Evolutionary conservation across 2,113 vertebrate species (phyloP), one percentile per base, ranked within the genome.

Genomic region (Nesogale talazaci): DNA sequence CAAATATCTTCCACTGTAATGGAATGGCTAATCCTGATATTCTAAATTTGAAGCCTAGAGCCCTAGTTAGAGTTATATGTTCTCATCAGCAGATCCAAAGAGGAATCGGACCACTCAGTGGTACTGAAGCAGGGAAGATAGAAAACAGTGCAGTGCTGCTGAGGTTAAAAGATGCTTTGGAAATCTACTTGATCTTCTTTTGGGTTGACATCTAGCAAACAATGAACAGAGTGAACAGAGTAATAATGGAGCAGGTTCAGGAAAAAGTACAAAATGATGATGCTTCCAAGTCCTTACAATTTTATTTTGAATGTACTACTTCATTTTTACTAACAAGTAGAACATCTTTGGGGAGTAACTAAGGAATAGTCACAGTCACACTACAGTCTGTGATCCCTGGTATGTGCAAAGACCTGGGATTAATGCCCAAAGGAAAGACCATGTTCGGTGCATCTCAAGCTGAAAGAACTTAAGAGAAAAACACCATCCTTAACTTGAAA

Each of bases 131-230:
- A 57, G 61, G 16, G 78, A 82, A 86, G 67, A 0, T 17, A 74
- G 34, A 17, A 83, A 76, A 81, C 34, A 69, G n/a, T 94, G 56
- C 70, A 31, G 88, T 36, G 20, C 46, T 9, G 22, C 29, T 82
- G 31, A 79, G 77, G 23, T 70, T 77, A 67, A 69, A 9, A 12
- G 36, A 86, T 61, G n/a, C 17, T 78, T 92, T 69, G 36, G 76
- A 81, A 79, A 79, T 69, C 65, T 74, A 27, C 59, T 25, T 57
- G 20, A 10, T 46, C 42, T 82, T 85, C 36, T 38, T 79, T 42
- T 86, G 72, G 25, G 57, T 42, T 20, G 27, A 17, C 40, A 69
- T 61, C 46, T 86, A 91, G 83, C 83, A 87, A 94, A 56, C 11
- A 19, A 20, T 61, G 12, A 61, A 19, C 12, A 22, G 59, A 20